Base-by-base conservation (phyloP, 2,888 invertebrate genomes). In the Drosophila infuscata region DNA sequence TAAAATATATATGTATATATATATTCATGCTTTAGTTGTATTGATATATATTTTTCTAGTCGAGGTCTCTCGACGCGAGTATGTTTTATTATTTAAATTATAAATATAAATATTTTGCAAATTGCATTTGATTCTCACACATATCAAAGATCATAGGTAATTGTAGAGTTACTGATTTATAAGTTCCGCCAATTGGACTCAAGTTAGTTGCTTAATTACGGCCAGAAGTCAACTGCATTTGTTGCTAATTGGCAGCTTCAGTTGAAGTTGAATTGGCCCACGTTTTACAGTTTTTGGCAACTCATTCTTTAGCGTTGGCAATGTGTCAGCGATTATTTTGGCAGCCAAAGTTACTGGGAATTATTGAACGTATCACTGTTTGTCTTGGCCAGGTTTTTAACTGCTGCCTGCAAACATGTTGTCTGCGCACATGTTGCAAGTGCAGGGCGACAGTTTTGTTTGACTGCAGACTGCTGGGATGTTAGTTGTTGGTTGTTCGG, bases 241-340 rank as follows among this genome's bases (percentile, higher is more conserved):
- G 68, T 43, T 73, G 64, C 56, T 64, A 70, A 70, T 70, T 67
- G 70, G 63, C 66, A 54, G 54, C 73, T 72, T 57, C 35, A 33
- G 67, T 58, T 54, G 30, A 9, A 33, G 49, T 63, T 25, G 25
- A 66, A 66, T 66, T 69, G 67, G 66, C 81, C 15, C 51, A 61
- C 54, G 65, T 63, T 71, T 63, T 68, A 61, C 60, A 68, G 52
- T 69, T 82, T 65, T 70, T 73, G 83, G 74, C 74, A 79, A 59
- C 32, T 58, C 25, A 56, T 17, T 69, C 32, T 53, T 48, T 32
- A 17, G 46, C 46, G 52, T 70, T 81, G 79, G 79, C 80, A 70
- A 79, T 59, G 52, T 62, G 57, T 71, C 69, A 75, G 64, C 59
- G 29, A 30, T 48, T 41, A 61, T 70, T 46, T 69, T 81, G 81